Percentiles rank a stretch among this genome's conserved stretches.
Evolutionary conservation across 2,888 invertebrate genomes (phyloP).

Genomic region (Marasmarcha lunaedactyla): DNA sequence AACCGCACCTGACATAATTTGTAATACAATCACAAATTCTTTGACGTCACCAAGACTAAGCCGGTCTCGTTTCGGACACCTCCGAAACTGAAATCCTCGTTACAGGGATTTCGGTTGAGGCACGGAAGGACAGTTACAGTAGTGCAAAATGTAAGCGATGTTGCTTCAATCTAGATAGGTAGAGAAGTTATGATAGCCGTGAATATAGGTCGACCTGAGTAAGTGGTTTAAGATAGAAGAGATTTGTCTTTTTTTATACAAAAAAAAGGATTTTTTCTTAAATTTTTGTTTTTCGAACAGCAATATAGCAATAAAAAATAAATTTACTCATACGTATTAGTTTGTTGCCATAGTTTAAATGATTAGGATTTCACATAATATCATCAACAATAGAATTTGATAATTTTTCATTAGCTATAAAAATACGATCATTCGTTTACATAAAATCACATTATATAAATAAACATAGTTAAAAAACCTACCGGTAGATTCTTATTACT

Average conservation of each 20-base stretch:
- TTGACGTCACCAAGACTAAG: conserved; percentile 10
- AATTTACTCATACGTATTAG: too few species aligned
- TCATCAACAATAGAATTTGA: too few species aligned
- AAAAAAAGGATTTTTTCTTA: too few species aligned
- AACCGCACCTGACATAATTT: conserved; percentile 4
- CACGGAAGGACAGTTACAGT: conserved; percentile 24
- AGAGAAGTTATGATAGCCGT: conserved; percentile 40
- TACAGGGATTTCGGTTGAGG: conserved; percentile 13
- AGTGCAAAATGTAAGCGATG: conserved; percentile 33
- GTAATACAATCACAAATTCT: conserved; percentile 17
- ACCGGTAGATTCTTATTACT: conserved; percentile 15
- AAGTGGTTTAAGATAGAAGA: conserved; percentile 21
- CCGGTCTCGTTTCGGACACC: conserved; percentile 14
- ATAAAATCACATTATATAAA: too few species aligned
- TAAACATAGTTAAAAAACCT: too few species aligned
- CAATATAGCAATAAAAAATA: too few species aligned
- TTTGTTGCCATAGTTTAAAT: too few species aligned
- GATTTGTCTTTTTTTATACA: too few species aligned
- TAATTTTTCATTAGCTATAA: too few species aligned
- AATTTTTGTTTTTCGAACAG: too few species aligned
- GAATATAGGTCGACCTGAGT: conserved; percentile 25
- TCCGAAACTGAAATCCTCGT: conserved; percentile 31
- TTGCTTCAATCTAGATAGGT: conserved; percentile 39
- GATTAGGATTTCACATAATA: too few species aligned
- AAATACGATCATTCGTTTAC: too few species aligned